phyloP scores from a whole-genome alignment of 1,140 invertebrate species.

The Conopomorpha cramerella region DNA sequence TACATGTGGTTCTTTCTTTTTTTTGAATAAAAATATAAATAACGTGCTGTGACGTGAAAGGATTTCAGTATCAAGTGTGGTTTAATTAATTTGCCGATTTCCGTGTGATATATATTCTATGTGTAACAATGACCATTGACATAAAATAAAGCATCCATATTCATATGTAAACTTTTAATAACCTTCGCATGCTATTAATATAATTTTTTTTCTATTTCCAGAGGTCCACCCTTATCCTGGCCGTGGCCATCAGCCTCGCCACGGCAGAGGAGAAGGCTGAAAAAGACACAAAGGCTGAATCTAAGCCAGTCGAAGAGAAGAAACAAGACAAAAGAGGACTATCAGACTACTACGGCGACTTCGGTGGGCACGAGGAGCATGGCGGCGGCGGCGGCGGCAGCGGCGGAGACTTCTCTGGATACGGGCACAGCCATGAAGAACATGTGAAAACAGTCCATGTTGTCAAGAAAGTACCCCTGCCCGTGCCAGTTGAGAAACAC shows the following conservation, averaged over 20 bases:
- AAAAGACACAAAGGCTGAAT: constrained; percentile 56
- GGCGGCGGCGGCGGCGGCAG: constrained; percentile 13
- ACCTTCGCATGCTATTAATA: not conserved
- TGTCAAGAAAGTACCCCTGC: constrained; percentile 71
- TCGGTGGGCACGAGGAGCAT: constrained; percentile 30
- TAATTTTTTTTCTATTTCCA: constrained; percentile 14
- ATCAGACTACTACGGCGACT: constrained; percentile 55
- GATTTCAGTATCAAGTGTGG: not conserved
- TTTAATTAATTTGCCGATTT: not conserved
- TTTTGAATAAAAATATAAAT: constrained; percentile 8
- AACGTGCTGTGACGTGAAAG: constrained; percentile 7
- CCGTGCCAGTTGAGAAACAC: constrained; percentile 66
- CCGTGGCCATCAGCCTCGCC: constrained; percentile 55
- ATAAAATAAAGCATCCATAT: not conserved
- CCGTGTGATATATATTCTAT: constrained; percentile 1
- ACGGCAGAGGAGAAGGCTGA: constrained; percentile 60
- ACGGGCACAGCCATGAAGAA: constrained; percentile 45
- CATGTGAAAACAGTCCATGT: constrained; percentile 75
- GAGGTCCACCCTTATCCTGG: constrained; percentile 52
- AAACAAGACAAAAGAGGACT: constrained; percentile 71
- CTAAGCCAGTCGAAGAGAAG: constrained; percentile 50
- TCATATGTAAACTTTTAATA: not conserved
- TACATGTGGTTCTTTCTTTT: too few species aligned
- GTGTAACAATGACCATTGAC: not conserved
- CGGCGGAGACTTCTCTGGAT: constrained; percentile 8